These are phyloP conservation scores for Otus sunia DNA, from an alignment of 2,113 vertebrate species.

Conservation along the genomic window DNA sequence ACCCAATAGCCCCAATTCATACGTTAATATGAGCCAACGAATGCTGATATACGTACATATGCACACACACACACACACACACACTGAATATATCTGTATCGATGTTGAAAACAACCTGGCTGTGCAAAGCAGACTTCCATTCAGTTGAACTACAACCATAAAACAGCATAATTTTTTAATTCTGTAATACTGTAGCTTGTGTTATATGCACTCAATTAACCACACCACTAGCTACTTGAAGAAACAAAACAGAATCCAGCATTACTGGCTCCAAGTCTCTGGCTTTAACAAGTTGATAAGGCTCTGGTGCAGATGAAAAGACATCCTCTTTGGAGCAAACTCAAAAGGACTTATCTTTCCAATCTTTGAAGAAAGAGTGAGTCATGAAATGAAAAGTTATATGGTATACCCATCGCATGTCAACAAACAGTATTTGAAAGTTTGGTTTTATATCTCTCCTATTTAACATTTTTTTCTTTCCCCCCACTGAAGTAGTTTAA, in stretches of 20 bases:
- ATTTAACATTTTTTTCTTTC: background rate
- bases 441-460: conserved; percentile 5
- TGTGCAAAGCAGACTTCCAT: background rate
- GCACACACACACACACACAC: background rate
- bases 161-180: background rate
- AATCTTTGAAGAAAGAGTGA: background rate
- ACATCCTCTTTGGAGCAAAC: background rate
- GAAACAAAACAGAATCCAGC: background rate
- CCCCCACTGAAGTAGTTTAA: background rate
- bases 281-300: background rate
- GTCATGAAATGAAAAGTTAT: background rate
- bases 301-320: background rate
- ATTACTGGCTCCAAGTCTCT: background rate
- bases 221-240: background rate
- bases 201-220: background rate
- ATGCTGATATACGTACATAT: too few relatives aligned
- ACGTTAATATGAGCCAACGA: fast-evolving
- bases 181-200: background rate
- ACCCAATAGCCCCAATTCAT: too few relatives aligned
- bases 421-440: conserved; percentile 8
- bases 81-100: background rate
- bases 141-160: background rate
- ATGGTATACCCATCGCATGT: background rate
- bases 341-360: background rate
- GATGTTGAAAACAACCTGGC: background rate